These are phyloP conservation scores for Lates calcarifer DNA, from an alignment of 2,113 vertebrate species.

Conservation along the genomic window DNA sequence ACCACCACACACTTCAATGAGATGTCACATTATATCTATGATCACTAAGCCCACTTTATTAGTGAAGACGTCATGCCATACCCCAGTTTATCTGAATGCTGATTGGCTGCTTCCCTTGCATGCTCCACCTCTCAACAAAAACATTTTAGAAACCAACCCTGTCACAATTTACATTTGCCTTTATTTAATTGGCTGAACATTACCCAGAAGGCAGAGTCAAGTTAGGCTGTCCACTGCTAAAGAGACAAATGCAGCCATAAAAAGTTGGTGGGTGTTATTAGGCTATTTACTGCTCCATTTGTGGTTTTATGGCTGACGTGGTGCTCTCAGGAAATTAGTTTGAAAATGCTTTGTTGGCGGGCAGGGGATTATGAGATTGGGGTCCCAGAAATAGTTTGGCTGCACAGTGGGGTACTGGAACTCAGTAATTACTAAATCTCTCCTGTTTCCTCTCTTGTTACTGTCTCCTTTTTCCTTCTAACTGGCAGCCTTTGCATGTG, in stretches of 20 bases:
- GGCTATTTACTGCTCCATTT: slow-evolving; percentile 74
- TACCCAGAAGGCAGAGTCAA: slow-evolving; percentile 27
- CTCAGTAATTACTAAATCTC: slow-evolving; percentile 61
- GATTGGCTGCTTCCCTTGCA: slow-evolving; percentile 1
- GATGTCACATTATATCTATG: slow-evolving; percentile 7
- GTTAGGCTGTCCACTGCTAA: slow-evolving; percentile 35
- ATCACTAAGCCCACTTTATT: not conserved
- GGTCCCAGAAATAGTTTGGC: slow-evolving; percentile 70
- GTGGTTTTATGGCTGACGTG: slow-evolving; percentile 62
- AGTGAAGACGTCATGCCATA: slow-evolving; percentile 1
- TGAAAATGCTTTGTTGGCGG: slow-evolving; percentile 73
- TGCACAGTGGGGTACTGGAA: slow-evolving; percentile 52
- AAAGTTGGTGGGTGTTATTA: slow-evolving; percentile 63
- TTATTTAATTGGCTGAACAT: slow-evolving; percentile 37
- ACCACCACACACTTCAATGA: not conserved
- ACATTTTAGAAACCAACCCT: not conserved
- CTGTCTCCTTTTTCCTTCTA: slow-evolving; percentile 2
- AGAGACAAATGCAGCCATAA: slow-evolving; percentile 51
- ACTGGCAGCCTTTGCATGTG: slow-evolving; percentile 11
- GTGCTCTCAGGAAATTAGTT: slow-evolving; percentile 73
- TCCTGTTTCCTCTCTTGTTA: slow-evolving; percentile 32
- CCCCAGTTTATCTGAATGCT: not conserved
- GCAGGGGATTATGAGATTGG: slow-evolving; percentile 71
- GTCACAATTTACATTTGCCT: slow-evolving; percentile 7
- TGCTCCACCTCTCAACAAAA: not conserved